Percentiles rank a stretch among this genome's conserved stretches.
These are phyloP conservation scores for Bolinopsis microptera DNA, from an alignment of 37 sponge, comb jelly and placozoan species.

Conservation along the genomic window DNA sequence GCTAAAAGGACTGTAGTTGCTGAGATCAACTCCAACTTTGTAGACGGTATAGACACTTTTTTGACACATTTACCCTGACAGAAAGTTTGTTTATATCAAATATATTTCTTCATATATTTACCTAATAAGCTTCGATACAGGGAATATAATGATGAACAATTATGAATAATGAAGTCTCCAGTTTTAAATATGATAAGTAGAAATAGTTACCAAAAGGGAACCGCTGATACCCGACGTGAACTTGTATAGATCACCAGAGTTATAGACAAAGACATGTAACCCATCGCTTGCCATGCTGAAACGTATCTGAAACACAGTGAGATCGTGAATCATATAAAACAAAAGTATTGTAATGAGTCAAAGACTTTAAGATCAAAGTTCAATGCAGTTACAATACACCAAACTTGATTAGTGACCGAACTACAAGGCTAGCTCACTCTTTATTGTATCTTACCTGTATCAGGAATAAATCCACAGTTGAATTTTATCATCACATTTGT, in stretches of 20 bases:
- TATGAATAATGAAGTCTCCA: too few species aligned
- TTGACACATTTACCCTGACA: constrained; percentile 49
- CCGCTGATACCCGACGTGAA: neutral
- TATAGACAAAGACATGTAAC: neutral
- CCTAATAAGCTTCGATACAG: too few species aligned
- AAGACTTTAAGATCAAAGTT: too few species aligned
- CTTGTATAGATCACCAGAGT: constrained; percentile 45
- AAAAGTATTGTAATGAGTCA: too few species aligned
- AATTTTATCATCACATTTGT: neutral
- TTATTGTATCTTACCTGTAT: neutral
- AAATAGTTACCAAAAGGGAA: neutral
- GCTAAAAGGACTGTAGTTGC: neutral
- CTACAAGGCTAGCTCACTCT: too few species aligned
- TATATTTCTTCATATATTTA: too few species aligned
- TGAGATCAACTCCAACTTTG: neutral
- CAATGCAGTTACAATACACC: too few species aligned
- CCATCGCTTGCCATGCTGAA: constrained; percentile 63
- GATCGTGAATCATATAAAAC: neutral
- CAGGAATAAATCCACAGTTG: neutral
- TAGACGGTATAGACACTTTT: neutral
- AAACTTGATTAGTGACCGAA: too few species aligned
- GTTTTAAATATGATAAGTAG: too few species aligned
- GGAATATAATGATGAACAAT: too few species aligned
- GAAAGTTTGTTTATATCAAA: neutral
- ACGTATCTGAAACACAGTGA: neutral